A percentile compares a stretch with the other conserved stretches of the same genome.
Evolutionary conservation across 1,140 invertebrate species (phyloP).

Genomic region (Scaptomyza pallida): DNA sequence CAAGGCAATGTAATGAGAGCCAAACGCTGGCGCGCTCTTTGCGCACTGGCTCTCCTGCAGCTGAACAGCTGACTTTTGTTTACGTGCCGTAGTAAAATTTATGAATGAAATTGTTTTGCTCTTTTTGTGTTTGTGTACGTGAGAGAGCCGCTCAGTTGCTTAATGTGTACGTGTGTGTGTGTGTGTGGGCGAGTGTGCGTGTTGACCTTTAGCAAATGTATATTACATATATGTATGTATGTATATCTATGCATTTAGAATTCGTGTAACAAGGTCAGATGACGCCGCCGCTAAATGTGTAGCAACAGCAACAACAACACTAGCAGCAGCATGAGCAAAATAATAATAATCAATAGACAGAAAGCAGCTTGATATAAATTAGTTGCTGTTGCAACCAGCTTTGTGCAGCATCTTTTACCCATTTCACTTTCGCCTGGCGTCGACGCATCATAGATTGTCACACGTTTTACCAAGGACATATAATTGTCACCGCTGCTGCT

Average conservation of each 20-base stretch:
- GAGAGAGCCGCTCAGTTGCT: conserved; percentile 45
- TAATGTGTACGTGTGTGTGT: conserved; percentile 7
- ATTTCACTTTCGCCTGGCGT: conserved; percentile 30
- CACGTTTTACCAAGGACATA: conserved; percentile 83
- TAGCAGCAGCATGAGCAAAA: conserved; percentile 6
- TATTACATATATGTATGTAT: conserved; percentile 65
- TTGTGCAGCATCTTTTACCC: conserved; percentile 42
- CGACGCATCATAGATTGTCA: conserved; percentile 62
- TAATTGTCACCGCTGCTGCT: conserved; percentile 83
- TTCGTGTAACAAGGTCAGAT: conserved; percentile 73
- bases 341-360: conserved; percentile 37
- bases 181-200: conserved; percentile 55
- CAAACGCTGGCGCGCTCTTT: background rate
- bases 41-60: conserved; percentile 7
- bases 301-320: conserved; percentile 39
- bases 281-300: conserved; percentile 37
- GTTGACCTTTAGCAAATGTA: conserved; percentile 76
- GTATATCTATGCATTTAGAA: conserved; percentile 68
- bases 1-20: conserved; percentile 8
- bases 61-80: conserved; percentile 75
- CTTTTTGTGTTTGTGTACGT: conserved; percentile 44
- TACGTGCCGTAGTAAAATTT: conserved; percentile 61
- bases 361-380: conserved; percentile 6
- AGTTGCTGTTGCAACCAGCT: conserved; percentile 3
- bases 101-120: conserved; percentile 66